Evolutionary conservation across 2,888 invertebrate species (phyloP).

Genomic region (Helicoverpa assulta): DNA sequence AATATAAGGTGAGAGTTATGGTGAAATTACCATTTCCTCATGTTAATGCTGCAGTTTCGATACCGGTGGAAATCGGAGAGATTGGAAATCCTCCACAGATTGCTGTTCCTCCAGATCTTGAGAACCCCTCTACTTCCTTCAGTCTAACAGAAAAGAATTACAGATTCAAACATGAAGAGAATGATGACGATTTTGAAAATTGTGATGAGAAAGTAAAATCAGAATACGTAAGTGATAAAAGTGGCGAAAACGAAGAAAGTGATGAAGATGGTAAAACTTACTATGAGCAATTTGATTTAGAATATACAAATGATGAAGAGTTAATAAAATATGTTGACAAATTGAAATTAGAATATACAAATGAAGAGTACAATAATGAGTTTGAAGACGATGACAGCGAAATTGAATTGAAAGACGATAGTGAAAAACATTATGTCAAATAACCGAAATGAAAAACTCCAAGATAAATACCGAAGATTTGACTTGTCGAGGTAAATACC

Average conservation of each 20-base stretch:
- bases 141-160: not conserved
- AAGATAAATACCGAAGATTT: too few species aligned
- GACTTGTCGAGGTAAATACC: too few species aligned
- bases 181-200: not conserved
- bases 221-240: not conserved
- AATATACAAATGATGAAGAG: not conserved
- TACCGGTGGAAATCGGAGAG: constrained; percentile 11
- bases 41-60: constrained; percentile 22
- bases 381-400: not conserved
- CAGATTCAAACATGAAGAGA: not conserved
- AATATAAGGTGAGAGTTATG: constrained; percentile 3
- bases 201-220: not conserved
- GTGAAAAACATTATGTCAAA: too few species aligned
- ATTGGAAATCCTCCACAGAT: not conserved
- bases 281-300: not conserved
- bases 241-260: not conserved
- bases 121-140: not conserved
- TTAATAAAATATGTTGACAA: not conserved
- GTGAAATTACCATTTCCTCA: constrained; percentile 6
- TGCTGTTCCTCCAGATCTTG: not conserved
- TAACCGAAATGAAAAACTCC: too few species aligned
- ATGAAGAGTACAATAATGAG: not conserved
- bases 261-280: not conserved
- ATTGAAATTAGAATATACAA: not conserved
- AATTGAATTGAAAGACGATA: not conserved